Evolutionary conservation across 2,797 vertebrate species (phyloP).

Genomic region (Anas georgica): DNA sequence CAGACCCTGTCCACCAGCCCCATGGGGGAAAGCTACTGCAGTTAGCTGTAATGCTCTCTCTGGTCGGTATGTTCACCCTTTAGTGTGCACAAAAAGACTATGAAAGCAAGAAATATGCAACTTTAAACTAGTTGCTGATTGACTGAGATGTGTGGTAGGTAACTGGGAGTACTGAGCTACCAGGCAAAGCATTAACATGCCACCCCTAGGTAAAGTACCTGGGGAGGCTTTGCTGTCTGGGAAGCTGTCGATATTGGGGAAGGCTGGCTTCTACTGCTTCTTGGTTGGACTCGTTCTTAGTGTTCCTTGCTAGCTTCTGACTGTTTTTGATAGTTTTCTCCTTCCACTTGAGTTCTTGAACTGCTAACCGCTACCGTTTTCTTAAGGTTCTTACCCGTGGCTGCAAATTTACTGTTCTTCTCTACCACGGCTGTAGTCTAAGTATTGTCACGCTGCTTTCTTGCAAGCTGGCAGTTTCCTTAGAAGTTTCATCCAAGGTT

Average conservation of each 20-base stretch:
- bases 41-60: neutral
- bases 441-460: neutral
- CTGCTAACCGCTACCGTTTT: neutral
- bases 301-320: neutral
- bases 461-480: slow-evolving; percentile 20
- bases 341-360: neutral
- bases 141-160: neutral
- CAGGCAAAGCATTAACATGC: neutral
- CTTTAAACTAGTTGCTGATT: neutral
- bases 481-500: slow-evolving; percentile 18
- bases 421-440: neutral
- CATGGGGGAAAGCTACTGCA: accelerated
- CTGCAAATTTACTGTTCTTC: neutral
- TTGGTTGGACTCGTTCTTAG: neutral
- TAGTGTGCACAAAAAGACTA: neutral
- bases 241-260: accelerated
- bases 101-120: neutral
- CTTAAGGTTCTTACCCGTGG: neutral
- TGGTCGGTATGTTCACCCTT: neutral
- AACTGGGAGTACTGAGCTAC: neutral
- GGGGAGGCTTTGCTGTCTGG: neutral
- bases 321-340: neutral
- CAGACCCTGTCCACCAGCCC: neutral
- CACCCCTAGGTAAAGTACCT: neutral
- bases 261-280: neutral